Evolutionary conservation across 2,888 invertebrate genomes (phyloP).

Genomic region (Eupsilia transversa): DNA sequence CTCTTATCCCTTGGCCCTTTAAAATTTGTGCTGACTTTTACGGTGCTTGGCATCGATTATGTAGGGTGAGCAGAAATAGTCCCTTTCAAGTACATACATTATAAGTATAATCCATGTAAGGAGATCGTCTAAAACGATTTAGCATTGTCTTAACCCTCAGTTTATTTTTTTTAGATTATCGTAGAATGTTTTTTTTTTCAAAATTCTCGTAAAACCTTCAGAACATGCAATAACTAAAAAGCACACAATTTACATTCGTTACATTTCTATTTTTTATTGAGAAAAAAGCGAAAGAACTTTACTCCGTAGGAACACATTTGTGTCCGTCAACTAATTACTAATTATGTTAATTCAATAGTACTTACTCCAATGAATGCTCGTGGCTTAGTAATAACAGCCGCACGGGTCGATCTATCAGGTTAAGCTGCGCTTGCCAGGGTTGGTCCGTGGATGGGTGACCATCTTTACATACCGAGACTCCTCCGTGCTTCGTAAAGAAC

Average conservation of each 20-base stretch:
- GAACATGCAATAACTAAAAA: neutral
- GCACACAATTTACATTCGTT: too few species aligned
- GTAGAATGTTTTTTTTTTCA: too few species aligned
- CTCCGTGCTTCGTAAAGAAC: too few species aligned
- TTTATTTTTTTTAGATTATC: too few species aligned
- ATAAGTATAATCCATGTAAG: neutral
- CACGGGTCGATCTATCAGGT: too few species aligned
- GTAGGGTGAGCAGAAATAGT: slow-evolving; percentile 6
- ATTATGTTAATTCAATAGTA: neutral
- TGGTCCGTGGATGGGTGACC: too few species aligned
- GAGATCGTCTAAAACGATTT: neutral
- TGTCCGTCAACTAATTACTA: neutral
- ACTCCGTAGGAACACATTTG: neutral
- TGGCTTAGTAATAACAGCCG: too few species aligned
- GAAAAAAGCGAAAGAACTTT: too few species aligned
- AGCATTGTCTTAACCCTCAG: too few species aligned
- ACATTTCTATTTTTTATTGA: too few species aligned
- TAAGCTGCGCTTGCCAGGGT: too few species aligned
- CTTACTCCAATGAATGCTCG: neutral
- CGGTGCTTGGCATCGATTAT: slow-evolving; percentile 22
- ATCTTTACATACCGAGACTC: too few species aligned
- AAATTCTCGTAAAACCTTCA: neutral
- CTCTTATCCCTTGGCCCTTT: slow-evolving; percentile 26
- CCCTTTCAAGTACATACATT: neutral
- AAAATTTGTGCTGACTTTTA: slow-evolving; percentile 41